Conservation (phyloP, 2,888 invertebrate genomes). For the Pegoplata infirma region DNA sequence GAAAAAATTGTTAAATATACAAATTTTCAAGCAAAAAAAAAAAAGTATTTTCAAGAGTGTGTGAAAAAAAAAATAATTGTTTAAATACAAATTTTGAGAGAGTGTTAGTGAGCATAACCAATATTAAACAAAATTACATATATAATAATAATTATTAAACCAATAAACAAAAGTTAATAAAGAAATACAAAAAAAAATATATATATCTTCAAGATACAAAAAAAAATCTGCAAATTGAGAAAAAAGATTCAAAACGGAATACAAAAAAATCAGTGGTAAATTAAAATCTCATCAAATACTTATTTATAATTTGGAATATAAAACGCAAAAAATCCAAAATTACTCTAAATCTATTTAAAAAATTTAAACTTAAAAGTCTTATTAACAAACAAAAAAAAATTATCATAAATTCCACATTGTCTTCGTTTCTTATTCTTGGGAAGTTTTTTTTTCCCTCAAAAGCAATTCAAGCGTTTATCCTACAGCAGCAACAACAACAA, state of each 20-base stretch:
- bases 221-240: neutral
- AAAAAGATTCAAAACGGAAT: neutral
- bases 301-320: constrained; percentile 18
- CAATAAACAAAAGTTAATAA: neutral
- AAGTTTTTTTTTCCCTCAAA: constrained; percentile 22
- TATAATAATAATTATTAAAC: neutral
- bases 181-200: constrained; percentile 9
- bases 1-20: neutral
- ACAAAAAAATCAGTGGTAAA: constrained; percentile 3
- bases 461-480: constrained; percentile 60
- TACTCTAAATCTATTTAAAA: constrained; percentile 22
- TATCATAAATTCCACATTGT: constrained; percentile 47
- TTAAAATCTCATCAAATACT: constrained; percentile 46
- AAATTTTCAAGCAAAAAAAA: too few relatives aligned
- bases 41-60: neutral
- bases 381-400: constrained; percentile 20
- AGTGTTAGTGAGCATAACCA: neutral
- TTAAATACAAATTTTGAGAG: neutral
- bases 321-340: constrained; percentile 24
- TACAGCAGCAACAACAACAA: too few relatives aligned
- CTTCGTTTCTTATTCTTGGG: constrained; percentile 7
- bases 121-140: neutral
- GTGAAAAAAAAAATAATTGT: neutral
- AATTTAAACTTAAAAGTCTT: constrained; percentile 27
- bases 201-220: constrained; percentile 28